Conservation (phyloP, 2,797 vertebrate genomes). For the Dromococcyx pavoninus region DNA sequence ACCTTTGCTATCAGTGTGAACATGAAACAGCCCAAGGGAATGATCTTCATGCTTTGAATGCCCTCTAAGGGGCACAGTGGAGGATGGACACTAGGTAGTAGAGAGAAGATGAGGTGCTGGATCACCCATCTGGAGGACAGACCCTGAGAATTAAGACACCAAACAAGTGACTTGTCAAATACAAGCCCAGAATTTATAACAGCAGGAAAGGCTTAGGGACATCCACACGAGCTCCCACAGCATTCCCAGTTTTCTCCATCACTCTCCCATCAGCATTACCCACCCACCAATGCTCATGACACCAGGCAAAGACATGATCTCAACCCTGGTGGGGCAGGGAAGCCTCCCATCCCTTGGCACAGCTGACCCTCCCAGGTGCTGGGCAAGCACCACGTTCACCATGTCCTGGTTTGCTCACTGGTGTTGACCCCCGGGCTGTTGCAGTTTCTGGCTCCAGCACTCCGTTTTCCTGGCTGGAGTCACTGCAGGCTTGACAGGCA, state of each 20-base stretch:
- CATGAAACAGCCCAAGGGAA: not conserved
- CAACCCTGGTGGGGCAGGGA: not conserved
- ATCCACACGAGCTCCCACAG: not conserved
- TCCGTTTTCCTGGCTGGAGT: not conserved
- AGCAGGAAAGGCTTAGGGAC: not conserved
- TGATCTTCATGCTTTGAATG: not conserved
- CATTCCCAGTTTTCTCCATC: not conserved
- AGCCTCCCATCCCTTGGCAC: not conserved
- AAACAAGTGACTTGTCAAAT: not conserved
- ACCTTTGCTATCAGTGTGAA: not conserved
- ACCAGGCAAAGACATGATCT: not conserved
- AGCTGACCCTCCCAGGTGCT: not conserved
- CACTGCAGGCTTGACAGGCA: not conserved
- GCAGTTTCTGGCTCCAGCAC: not conserved
- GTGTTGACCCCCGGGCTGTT: not conserved
- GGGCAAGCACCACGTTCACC: fast-evolving
- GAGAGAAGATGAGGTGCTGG: not conserved
- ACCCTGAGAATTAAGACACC: not conserved
- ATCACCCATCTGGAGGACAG: too few species aligned
- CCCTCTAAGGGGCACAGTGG: not conserved
- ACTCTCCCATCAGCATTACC: not conserved
- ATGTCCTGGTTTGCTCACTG: not conserved
- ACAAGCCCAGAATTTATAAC: not conserved
- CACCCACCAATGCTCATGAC: not conserved
- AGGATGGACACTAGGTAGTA: too few species aligned